Conservation (phyloP, 2,797 vertebrate species). For the Heliangelus exortis region DNA sequence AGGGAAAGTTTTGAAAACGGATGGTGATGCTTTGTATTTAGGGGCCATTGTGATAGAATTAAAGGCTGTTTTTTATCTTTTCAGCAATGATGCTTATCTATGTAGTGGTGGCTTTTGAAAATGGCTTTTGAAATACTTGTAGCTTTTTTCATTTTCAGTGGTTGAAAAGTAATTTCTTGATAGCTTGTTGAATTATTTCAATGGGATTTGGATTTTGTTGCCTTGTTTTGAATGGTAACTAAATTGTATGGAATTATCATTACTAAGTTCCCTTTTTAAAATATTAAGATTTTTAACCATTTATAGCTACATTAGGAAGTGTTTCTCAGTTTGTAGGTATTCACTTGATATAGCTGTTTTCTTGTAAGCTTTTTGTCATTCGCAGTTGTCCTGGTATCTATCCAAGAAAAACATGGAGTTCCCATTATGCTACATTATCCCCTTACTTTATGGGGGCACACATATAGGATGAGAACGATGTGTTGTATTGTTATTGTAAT, state of each 20-base stretch:
- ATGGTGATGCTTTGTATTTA: background rate
- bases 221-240: background rate
- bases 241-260: background rate
- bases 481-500: background rate
- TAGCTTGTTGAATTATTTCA: background rate
- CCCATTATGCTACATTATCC: background rate
- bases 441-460: background rate
- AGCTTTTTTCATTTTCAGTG: background rate
- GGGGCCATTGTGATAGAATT: background rate
- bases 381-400: background rate
- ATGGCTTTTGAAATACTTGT: background rate
- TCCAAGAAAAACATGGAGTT: background rate
- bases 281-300: background rate
- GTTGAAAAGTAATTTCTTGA: background rate
- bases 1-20: background rate
- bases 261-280: background rate
- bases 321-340: background rate
- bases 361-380: background rate
- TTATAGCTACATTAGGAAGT: background rate
- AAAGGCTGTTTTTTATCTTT: background rate
- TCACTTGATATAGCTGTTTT: background rate
- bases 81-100: background rate
- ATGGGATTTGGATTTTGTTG: background rate
- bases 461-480: background rate
- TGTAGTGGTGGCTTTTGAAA: background rate